Base-by-base conservation (phyloP, 2,113 vertebrate genomes). In the Chloropsis cyanopogon region DNA sequence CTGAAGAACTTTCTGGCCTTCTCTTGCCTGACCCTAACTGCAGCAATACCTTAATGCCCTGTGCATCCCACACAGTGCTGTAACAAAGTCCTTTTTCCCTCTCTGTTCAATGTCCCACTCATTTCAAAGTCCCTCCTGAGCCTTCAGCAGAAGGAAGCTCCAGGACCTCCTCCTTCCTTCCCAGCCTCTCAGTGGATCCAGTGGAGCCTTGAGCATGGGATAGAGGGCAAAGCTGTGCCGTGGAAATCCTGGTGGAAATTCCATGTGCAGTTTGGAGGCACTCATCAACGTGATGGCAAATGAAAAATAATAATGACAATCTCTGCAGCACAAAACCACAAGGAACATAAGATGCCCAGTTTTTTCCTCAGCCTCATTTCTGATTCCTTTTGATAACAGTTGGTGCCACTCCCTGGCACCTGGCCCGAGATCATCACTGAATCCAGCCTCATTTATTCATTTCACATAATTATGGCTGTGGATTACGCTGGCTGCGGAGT, bases 221-320 rank as follows among this genome's bases (percentile, higher is more conserved):
- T 16, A 17, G 19, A 41, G 8, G 65, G 41, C 0, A 2, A 1
- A 44, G 7, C 25, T 57, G 42, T 23, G 42, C 28, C 47, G 3
- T 37, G 50, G 53, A 53, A 60, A 26, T 60, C 1, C 0, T 35
- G 29, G 15, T 60, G 41, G 35, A 23, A 85, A 82, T 42, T n/a
- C 35, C 42, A 39, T 0, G 0, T 59, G 64, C 22, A 10, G 21
- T 82, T 77, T 33, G 16, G 69, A 28, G n/a, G 26, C 3, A 1
- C 17, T 66, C 22, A 19, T 28, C 37, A 29, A 22, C 35, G 6
- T 8, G 24, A 20, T 1, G 5, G 35, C 29, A 59, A 90, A 59
- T 35, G 49, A 57, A 59, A 49, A 64, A 49, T 14, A 53, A 22
- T 31, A 65, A 17, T 29, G 59, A 28, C 12, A 21, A 31, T 44